Percentiles rank a stretch among this genome's conserved stretches.
These are phyloP conservation scores for Drosophila lini DNA, from an alignment of 1,140 invertebrate species.

Conservation along the genomic window DNA sequence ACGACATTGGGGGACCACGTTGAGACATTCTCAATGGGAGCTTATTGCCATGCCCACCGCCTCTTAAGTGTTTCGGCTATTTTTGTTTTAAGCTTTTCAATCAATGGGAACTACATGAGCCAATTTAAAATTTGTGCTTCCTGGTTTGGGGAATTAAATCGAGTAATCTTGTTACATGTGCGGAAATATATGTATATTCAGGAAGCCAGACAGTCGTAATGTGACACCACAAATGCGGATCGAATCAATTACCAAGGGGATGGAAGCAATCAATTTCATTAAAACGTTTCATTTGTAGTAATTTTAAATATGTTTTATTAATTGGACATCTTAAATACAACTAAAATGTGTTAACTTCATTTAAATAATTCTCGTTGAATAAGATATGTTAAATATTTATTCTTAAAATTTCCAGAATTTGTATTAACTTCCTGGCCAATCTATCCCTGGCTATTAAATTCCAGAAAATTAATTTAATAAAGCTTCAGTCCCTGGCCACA, in stretches of 20 bases:
- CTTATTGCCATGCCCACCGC: constrained; percentile 67
- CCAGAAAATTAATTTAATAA: background rate
- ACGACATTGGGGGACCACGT: constrained; percentile 3
- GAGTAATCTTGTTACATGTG: constrained; percentile 27
- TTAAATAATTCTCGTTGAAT: background rate
- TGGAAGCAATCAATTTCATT: constrained; percentile 5
- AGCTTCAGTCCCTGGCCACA: background rate
- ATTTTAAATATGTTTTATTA: background rate
- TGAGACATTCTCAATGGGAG: constrained; percentile 35
- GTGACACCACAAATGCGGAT: constrained; percentile 14
- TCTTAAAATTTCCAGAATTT: background rate
- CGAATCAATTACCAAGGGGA: constrained; percentile 26
- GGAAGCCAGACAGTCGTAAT: constrained; percentile 7
- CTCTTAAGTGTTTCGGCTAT: constrained; percentile 62
- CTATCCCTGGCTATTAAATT: background rate
- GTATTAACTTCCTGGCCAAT: background rate
- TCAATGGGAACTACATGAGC: constrained; percentile 26
- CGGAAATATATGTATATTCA: constrained; percentile 1
- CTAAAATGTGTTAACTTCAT: background rate
- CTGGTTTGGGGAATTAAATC: constrained; percentile 14
- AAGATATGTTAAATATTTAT: background rate
- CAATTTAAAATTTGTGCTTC: constrained; percentile 23
- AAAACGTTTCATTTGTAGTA: background rate
- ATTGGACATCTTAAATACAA: background rate
- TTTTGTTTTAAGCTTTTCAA: constrained; percentile 55